These are phyloP conservation scores for Hippopotamyrus pictus DNA, from an alignment of 2,797 vertebrate species.

Conservation along the genomic window DNA sequence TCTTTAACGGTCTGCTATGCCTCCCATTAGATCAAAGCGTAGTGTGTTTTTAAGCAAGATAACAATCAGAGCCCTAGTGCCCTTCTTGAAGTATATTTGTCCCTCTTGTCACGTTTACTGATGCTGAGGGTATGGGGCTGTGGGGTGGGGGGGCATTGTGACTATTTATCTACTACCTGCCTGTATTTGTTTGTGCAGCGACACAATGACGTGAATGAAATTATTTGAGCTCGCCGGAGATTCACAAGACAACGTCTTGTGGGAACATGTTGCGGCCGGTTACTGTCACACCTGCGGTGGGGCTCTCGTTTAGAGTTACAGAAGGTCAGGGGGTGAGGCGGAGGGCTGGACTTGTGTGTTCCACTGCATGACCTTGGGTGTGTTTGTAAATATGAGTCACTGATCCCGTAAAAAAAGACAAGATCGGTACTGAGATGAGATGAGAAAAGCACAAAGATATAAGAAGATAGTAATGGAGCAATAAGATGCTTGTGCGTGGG, in stretches of 20 bases:
- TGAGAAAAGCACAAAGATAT: not conserved
- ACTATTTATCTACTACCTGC: not conserved
- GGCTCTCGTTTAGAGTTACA: slow-evolving; percentile 39
- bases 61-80: not conserved
- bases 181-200: not conserved
- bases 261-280: slow-evolving; percentile 29
- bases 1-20: not conserved
- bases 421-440: not conserved
- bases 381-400: slow-evolving; percentile 27
- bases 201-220: not conserved
- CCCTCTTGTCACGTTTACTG: not conserved
- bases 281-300: slow-evolving; percentile 36
- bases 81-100: not conserved
- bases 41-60: not conserved
- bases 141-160: not conserved
- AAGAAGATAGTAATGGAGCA: not conserved
- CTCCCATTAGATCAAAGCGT: not conserved
- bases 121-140: not conserved
- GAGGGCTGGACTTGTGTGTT: slow-evolving; percentile 24
- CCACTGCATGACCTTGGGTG: slow-evolving; percentile 21
- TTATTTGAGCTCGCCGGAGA: slow-evolving; percentile 20
- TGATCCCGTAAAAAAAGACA: not conserved
- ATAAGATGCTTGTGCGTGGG: not conserved
- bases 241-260: slow-evolving; percentile 35
- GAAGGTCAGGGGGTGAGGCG: slow-evolving; percentile 24